Conservation (phyloP, 2,888 invertebrate species). For the Pterostichus madidus region DNA sequence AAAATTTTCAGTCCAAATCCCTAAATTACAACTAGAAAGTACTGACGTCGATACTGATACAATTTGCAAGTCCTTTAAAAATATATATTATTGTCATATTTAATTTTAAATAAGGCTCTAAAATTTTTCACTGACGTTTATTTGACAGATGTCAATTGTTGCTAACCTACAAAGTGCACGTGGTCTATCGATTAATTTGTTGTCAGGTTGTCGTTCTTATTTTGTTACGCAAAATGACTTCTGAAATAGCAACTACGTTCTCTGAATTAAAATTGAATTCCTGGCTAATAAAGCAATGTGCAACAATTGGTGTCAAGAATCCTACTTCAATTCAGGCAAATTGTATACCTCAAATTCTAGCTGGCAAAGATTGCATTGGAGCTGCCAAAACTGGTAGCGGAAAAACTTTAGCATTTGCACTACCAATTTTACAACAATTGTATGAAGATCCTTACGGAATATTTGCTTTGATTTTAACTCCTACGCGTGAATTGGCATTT, state of each 20-base stretch:
- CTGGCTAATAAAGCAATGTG: constrained; percentile 87
- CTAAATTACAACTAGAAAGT: too few species aligned
- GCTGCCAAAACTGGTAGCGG: constrained; percentile 99
- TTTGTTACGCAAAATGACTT: constrained; percentile 33
- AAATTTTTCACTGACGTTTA: background rate
- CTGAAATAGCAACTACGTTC: constrained; percentile 77
- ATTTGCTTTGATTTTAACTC: constrained; percentile 95
- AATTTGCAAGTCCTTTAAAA: too few species aligned
- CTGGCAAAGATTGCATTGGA: constrained; percentile 93
- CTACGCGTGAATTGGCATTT: constrained; percentile 94
- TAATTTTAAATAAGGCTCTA: background rate
- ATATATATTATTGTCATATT: background rate
- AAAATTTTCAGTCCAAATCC: too few species aligned
- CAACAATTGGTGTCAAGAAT: constrained; percentile 85
- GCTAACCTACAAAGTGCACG: constrained; percentile 22
- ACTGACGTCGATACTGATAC: too few species aligned
- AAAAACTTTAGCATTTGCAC: constrained; percentile 97
- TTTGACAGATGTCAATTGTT: constrained; percentile 24
- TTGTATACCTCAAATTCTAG: constrained; percentile 88
- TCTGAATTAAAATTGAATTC: constrained; percentile 82
- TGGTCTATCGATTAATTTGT: background rate
- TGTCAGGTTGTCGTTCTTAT: background rate
- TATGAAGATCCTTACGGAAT: constrained; percentile 98
- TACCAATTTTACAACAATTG: constrained; percentile 94
- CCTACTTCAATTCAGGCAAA: constrained; percentile 91